phyloP scores from a whole-genome alignment of 2,113 vertebrate species.

The Emydura subglobosa region DNA sequence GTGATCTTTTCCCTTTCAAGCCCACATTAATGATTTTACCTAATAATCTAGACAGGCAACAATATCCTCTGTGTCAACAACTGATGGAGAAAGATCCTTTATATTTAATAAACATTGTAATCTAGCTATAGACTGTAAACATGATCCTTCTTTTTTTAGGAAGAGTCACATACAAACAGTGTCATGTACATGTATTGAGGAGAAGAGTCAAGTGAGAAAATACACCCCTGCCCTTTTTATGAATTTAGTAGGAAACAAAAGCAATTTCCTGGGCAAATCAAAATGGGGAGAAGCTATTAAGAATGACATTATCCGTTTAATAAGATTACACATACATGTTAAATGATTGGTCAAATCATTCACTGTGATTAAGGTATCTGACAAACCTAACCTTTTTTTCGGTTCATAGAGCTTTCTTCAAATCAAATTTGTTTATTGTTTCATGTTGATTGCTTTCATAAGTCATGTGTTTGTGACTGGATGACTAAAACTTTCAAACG shows the following conservation, averaged over 20 bases:
- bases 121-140: not conserved
- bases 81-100: not conserved
- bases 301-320: not conserved
- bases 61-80: not conserved
- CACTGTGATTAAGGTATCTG: not conserved
- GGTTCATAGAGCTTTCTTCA: not conserved
- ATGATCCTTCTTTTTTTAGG: not conserved
- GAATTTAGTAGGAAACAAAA: not conserved
- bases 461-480: not conserved
- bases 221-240: not conserved
- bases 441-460: not conserved
- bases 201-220: not conserved
- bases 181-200: not conserved
- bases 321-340: not conserved
- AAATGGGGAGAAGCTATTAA: not conserved
- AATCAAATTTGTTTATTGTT: not conserved
- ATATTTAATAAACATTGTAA: not conserved
- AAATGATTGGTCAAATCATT: not conserved
- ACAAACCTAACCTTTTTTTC: not conserved
- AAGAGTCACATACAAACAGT: not conserved
- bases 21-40: not conserved
- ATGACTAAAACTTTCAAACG: not conserved
- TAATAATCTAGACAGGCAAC: not conserved
- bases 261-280: not conserved
- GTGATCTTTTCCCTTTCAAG: not conserved